Base-by-base conservation (phyloP, 2,113 vertebrate species). In the Oreochromis tanganicae region DNA sequence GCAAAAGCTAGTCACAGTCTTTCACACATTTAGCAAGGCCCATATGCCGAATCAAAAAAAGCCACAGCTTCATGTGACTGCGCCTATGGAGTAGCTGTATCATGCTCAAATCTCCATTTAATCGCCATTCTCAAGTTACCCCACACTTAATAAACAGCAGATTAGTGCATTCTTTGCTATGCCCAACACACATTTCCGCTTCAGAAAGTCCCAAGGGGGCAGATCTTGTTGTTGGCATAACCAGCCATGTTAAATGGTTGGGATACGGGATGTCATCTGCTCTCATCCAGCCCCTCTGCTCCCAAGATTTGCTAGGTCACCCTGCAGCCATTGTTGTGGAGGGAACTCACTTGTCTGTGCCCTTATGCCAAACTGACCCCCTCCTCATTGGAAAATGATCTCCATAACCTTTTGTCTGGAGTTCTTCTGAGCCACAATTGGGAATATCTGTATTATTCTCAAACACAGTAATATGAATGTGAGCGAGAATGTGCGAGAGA, bases 121-220 rank as follows among this genome's bases (percentile, higher is more conserved):
- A 99, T 99, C 97, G 94, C 96, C 97, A 96, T 96, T 97, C 97
- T 98, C 97, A 96, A 95, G 97, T 98, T 98, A 97, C 97, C 95
- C 95, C 94, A 95, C 96, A 97, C 97, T 98, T 98, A 98, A 99
- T 98, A 98, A 98, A 97, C 97, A 97, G 95, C 97, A 97, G 98
- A 97, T 97, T 97, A 97, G 96, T 96, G 94, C 96, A 97, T 97
- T 98, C 97, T 98, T 97, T 96, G 97, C 96, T 95, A 96, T 96
- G 96, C 95, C 96, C 96, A 95, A 97, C 97, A 97, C 96, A 97
- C 96, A 97, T 96, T 97, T 97, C 95, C 96, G 95, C 96, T 97
- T 96, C 95, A 97, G 85, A 97, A 96, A 96, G 96, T 97, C 97
- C 97, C 95, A 94, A 71, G 95, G 92, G 92, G 90, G 82, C 43